Conservation (phyloP, 35 echinoderm and acorn worm genomes). For the Stichopus chloronotus region DNA sequence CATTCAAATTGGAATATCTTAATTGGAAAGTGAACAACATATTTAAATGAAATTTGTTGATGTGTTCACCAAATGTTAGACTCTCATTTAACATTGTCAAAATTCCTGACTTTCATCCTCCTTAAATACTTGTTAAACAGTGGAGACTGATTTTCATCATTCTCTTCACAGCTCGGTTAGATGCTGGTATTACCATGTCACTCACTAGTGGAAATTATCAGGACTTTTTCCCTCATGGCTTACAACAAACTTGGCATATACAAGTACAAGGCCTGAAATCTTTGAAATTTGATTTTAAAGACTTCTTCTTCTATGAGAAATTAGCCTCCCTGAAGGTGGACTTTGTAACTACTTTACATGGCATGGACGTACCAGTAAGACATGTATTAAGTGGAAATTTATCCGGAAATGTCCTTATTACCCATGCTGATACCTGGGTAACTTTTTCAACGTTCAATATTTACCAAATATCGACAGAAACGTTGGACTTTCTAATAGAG, state of each 20-base stretch:
- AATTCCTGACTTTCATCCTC: no score
- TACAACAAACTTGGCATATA: not conserved
- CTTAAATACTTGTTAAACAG: no score
- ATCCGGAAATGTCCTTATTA: not conserved
- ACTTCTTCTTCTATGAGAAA: not conserved
- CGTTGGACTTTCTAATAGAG: not conserved
- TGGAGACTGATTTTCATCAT: not conserved
- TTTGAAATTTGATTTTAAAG: not conserved
- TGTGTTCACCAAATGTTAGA: no score
- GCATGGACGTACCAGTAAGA: not conserved
- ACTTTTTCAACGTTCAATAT: not conserved
- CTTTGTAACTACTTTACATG: not conserved
- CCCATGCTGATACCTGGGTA: not conserved
- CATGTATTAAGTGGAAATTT: not conserved
- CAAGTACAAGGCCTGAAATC: not conserved
- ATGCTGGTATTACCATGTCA: not conserved
- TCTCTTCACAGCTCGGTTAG: not conserved
- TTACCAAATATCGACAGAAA: no score
- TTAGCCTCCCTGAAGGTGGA: not conserved
- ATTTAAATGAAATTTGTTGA: no score
- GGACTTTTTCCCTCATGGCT: not conserved
- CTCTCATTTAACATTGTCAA: no score
- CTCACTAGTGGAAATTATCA: not conserved
- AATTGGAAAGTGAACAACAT: no score
- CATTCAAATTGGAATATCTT: no score